These are phyloP conservation scores for Erebia ligea DNA, from an alignment of 2,888 invertebrate species.

Conservation along the genomic window DNA sequence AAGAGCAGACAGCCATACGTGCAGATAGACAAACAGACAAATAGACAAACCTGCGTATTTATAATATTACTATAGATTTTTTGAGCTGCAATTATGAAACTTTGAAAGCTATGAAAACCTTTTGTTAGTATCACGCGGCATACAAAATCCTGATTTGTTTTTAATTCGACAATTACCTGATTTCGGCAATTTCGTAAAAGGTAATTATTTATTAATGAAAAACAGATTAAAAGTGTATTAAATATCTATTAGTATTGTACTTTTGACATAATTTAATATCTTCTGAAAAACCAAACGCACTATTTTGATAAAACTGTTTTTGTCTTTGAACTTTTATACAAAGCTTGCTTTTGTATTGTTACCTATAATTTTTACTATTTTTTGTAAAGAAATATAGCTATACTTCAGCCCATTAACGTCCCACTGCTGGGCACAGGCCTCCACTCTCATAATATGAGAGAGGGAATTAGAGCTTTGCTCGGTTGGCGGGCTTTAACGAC, in stretches of 20 bases:
- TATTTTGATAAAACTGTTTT: neutral
- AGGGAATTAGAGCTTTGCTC: too few species aligned
- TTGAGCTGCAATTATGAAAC: too few species aligned
- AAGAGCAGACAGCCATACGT: too few species aligned
- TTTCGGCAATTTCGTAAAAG: constrained; percentile 1
- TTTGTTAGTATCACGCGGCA: neutral
- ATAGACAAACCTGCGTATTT: too few species aligned
- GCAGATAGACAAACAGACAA: too few species aligned
- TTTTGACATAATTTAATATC: neutral
- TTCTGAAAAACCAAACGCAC: neutral
- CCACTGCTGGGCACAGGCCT: too few species aligned
- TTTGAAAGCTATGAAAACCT: neutral
- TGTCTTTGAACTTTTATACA: neutral
- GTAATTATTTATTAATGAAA: constrained; percentile 9
- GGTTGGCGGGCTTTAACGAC: too few species aligned
- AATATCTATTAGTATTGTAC: neutral
- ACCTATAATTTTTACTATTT: too few species aligned
- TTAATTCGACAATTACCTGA: constrained; percentile 10
- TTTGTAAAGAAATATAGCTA: too few species aligned
- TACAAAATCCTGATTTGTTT: constrained; percentile 13
- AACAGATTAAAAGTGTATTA: constrained; percentile 12
- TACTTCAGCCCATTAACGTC: too few species aligned
- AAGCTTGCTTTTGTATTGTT: neutral
- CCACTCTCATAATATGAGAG: too few species aligned
- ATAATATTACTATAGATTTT: neutral